Percentiles rank a stretch among this genome's conserved stretches.
Evolutionary conservation across 2,797 vertebrate species (phyloP).

Genomic region (Stomatorhinus walkeri): DNA sequence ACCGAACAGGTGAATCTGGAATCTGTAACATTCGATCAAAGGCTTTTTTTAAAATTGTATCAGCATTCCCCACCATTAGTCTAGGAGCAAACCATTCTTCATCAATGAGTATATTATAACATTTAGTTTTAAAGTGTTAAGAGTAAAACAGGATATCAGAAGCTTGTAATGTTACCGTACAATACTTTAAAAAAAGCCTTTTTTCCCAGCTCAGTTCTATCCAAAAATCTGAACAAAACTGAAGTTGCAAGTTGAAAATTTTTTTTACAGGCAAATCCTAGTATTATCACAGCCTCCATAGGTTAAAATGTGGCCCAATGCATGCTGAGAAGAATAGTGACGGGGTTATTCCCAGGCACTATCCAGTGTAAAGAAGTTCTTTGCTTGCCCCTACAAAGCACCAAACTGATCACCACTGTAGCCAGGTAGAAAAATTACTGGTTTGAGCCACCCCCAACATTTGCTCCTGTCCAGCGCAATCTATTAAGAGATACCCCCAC

Average conservation of each 20-base stretch:
- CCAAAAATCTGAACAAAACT: neutral
- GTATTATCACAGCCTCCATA: neutral
- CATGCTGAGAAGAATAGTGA: constrained; percentile 5
- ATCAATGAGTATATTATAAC: constrained; percentile 49
- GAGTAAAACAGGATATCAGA: constrained; percentile 51
- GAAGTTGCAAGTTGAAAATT: neutral
- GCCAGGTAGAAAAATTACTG: neutral
- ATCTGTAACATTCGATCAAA: neutral
- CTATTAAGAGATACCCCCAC: neutral
- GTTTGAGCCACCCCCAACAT: neutral
- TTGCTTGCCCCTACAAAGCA: neutral
- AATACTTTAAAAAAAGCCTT: constrained; percentile 40
- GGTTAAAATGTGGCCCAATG: constrained; percentile 6
- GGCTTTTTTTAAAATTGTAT: neutral
- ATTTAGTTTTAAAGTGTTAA: constrained; percentile 37
- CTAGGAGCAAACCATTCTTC: constrained; percentile 60
- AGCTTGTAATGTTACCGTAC: constrained; percentile 64
- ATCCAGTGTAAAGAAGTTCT: neutral
- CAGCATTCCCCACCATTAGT: constrained; percentile 32
- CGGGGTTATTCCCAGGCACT: neutral
- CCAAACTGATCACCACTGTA: neutral
- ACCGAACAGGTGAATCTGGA: neutral
- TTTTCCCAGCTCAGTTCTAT: neutral
- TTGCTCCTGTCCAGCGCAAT: neutral
- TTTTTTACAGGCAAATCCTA: neutral